These are phyloP conservation scores for Grammomys surdaster DNA, from an alignment of 2,113 vertebrate genomes.

Conservation along the genomic window DNA sequence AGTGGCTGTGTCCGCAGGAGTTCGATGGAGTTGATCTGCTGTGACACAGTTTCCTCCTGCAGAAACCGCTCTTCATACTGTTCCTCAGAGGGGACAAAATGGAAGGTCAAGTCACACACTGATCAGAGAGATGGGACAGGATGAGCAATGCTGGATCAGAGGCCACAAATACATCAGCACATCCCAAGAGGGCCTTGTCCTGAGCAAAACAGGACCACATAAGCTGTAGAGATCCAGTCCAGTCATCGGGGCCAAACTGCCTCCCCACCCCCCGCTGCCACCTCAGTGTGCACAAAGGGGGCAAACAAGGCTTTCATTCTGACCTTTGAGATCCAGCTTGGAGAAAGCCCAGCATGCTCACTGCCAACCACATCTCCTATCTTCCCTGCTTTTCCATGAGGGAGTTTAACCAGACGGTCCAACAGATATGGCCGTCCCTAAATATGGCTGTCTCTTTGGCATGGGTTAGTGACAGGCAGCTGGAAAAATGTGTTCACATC, in stretches of 20 bases:
- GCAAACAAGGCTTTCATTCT: background rate
- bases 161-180: background rate
- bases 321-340: slow-evolving; percentile 51
- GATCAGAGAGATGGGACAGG: background rate
- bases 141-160: too few relatives aligned
- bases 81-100: slow-evolving; percentile 80
- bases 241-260: too few relatives aligned
- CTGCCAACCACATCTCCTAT: background rate
- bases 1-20: slow-evolving; percentile 78
- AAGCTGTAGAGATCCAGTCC: background rate
- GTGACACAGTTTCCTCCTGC: slow-evolving; percentile 85
- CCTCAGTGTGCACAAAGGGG: background rate
- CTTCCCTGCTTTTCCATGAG: background rate
- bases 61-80: slow-evolving; percentile 91
- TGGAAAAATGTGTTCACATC: background rate
- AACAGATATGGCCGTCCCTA: background rate
- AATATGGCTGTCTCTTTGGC: too few relatives aligned
- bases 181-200: too few relatives aligned
- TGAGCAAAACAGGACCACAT: background rate
- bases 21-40: slow-evolving; percentile 84
- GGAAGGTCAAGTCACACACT: background rate
- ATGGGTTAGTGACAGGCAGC: background rate
- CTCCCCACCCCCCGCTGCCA: too few relatives aligned
- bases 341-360: background rate
- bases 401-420: background rate